Evolutionary conservation across 2,797 vertebrate species (phyloP).

Genomic region (Dipus sagitta): DNA sequence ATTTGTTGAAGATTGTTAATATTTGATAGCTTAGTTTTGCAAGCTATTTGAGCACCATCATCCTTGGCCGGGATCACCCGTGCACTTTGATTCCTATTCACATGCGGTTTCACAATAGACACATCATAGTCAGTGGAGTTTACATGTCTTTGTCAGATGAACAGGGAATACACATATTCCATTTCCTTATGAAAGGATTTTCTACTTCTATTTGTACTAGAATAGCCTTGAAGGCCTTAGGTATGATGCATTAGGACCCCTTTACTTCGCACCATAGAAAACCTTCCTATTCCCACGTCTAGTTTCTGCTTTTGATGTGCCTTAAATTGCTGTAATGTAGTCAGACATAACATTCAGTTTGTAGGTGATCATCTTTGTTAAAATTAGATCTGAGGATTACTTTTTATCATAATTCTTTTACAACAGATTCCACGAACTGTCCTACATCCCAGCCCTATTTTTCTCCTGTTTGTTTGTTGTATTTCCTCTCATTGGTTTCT

Average conservation of each 20-base stretch:
- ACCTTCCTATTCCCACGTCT: not conserved
- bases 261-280: not conserved
- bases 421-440: too few species aligned
- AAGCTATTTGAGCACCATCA: not conserved
- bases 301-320: not conserved
- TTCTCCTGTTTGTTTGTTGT: not conserved
- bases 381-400: not conserved
- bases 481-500: too few species aligned
- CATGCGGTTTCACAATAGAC: not conserved
- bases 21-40: conserved; percentile 7
- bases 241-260: not conserved
- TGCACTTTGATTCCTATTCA: not conserved
- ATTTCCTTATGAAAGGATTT: conserved; percentile 34
- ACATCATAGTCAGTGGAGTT: not conserved
- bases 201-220: not conserved
- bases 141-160: not conserved
- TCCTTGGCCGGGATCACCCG: not conserved
- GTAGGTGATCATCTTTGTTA: conserved; percentile 44
- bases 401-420: not conserved
- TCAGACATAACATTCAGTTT: not conserved
- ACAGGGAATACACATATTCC: conserved; percentile 7
- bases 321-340: not conserved
- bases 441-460: too few species aligned
- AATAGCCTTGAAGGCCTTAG: not conserved
- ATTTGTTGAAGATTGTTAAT: conserved; percentile 46